Conservation (phyloP, 2,797 vertebrate genomes). For the Otolemur crassicaudatus region DNA sequence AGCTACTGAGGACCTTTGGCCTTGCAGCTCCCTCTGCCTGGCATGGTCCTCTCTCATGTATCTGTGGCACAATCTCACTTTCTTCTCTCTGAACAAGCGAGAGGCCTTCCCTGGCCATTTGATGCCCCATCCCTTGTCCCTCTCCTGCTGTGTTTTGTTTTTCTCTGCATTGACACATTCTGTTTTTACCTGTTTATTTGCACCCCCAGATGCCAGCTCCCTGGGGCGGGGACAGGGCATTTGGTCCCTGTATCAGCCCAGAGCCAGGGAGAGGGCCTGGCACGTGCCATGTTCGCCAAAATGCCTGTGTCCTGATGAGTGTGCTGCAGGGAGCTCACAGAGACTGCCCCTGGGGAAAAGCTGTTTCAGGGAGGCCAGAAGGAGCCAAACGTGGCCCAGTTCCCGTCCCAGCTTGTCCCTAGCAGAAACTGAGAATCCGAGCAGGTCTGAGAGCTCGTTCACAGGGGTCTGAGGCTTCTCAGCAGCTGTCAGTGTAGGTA, state of each 20-base stretch:
- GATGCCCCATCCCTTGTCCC: no score
- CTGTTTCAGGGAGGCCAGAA: not conserved
- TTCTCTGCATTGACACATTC: not conserved
- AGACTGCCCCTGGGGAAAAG: not conserved
- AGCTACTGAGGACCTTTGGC: not conserved
- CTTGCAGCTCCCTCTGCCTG: not conserved
- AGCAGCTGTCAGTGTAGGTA: fast-evolving
- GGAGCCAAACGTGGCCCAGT: not conserved
- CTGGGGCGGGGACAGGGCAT: not conserved
- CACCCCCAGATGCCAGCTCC: not conserved
- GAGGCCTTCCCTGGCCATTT: not conserved
- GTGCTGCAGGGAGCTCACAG: not conserved
- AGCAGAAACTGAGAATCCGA: not conserved
- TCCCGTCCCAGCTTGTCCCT: not conserved
- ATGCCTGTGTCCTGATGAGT: fast-evolving
- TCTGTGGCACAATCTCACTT: not conserved
- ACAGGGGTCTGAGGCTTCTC: not conserved
- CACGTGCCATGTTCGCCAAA: fast-evolving
- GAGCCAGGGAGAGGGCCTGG: not conserved
- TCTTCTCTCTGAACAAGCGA: not conserved
- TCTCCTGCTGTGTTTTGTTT: not conserved
- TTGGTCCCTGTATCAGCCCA: no score
- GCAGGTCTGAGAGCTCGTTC: not conserved
- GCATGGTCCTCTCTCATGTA: not conserved
- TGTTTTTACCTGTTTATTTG: not conserved